Percentiles rank a stretch among this genome's conserved stretches.
These are phyloP conservation scores for Halcyon leucocephala DNA, from an alignment of 2,797 vertebrate genomes.

Conservation along the genomic window DNA sequence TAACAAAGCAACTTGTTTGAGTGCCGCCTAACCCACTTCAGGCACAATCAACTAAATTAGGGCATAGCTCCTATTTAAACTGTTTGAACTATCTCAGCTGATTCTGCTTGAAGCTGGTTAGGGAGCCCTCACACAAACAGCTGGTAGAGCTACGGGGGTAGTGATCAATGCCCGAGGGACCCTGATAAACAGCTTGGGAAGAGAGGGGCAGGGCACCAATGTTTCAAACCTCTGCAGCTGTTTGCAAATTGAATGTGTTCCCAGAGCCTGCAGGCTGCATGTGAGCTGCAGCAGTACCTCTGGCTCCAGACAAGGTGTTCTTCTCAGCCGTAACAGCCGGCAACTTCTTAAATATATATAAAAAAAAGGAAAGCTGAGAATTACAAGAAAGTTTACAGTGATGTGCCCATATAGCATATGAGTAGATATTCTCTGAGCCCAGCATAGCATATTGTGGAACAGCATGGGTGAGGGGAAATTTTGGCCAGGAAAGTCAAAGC, in stretches of 20 bases:
- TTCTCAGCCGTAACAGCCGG: not conserved
- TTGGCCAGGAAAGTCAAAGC: constrained; percentile 58
- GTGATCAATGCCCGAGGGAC: constrained; percentile 33
- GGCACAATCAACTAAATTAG: not conserved
- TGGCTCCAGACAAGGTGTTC: not conserved
- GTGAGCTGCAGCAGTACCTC: not conserved
- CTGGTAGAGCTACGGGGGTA: not conserved
- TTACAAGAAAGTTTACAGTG: constrained; percentile 5
- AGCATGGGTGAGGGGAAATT: constrained; percentile 58
- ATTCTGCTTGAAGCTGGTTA: constrained; percentile 46
- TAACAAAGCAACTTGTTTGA: constrained; percentile 25
- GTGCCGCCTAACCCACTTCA: constrained; percentile 20
- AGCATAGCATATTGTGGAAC: constrained; percentile 56
- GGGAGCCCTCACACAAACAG: constrained; percentile 24
- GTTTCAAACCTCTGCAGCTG: constrained; percentile 49
- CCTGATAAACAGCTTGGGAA: constrained; percentile 32
- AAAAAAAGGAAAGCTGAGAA: not conserved
- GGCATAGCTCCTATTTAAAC: not conserved
- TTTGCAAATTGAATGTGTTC: not conserved
- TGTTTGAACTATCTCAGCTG: constrained; percentile 29
- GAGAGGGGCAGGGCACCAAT: not conserved
- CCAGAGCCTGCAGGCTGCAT: not conserved
- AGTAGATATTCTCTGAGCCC: not conserved
- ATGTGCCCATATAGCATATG: not conserved
- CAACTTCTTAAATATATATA: not conserved